Evolutionary conservation across 2,888 invertebrate genomes (phyloP).

Genomic region (Polyploca ridens): DNA sequence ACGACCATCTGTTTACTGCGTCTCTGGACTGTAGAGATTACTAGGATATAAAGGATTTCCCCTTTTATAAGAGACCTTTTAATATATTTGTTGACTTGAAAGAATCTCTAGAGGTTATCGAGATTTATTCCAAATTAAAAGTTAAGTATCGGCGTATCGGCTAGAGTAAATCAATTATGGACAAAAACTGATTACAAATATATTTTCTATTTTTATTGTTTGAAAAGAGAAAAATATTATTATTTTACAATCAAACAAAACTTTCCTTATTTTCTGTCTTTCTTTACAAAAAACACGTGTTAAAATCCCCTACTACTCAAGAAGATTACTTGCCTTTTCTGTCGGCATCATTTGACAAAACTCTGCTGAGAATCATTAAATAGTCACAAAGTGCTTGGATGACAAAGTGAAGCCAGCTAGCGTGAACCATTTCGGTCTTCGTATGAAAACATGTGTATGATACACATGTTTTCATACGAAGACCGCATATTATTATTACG

Average conservation of each 20-base stretch:
- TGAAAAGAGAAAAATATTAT: no score
- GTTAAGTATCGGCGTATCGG: no score
- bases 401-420: constrained; percentile 1
- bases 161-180: no score
- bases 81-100: neutral
- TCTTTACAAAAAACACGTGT: neutral
- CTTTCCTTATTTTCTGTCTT: no score
- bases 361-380: neutral
- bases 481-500: no score
- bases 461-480: no score
- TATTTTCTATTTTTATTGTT: no score
- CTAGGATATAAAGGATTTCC: neutral
- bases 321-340: neutral
- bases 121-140: no score
- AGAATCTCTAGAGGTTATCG: no score
- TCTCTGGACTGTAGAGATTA: neutral
- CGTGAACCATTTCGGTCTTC: constrained; percentile 12
- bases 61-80: neutral
- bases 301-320: neutral
- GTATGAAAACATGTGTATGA: neutral
- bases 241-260: no score
- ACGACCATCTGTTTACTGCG: constrained; percentile 1
- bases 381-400: neutral
- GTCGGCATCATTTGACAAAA: neutral
- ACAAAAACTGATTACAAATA: no score